These are phyloP conservation scores for Eira barbara DNA, from an alignment of 2,113 vertebrate genomes.

Conservation along the genomic window DNA sequence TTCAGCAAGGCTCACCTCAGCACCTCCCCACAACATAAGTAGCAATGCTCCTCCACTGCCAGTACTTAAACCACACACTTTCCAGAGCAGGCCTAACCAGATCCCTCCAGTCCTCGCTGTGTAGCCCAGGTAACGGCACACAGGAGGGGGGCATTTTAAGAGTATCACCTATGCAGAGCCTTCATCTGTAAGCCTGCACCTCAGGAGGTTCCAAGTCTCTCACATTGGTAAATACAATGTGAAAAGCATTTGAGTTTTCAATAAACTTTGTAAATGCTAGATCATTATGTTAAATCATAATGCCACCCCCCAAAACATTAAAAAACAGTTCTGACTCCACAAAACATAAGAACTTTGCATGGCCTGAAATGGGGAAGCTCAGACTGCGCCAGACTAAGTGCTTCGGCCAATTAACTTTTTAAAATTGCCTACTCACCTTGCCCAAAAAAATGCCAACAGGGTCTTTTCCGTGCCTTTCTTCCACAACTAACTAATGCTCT, in stretches of 20 bases:
- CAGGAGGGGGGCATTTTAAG: not conserved
- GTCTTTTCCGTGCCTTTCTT: not conserved
- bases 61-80: too few species aligned
- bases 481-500: not conserved
- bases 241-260: not conserved
- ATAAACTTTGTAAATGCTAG: not conserved
- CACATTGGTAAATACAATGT: not conserved
- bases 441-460: not conserved
- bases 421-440: not conserved
- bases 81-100: not conserved
- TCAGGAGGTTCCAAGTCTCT: not conserved
- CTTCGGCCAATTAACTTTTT: not conserved
- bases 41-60: accelerated
- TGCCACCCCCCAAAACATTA: not conserved
- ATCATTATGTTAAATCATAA: not conserved
- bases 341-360: not conserved
- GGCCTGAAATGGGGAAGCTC: not conserved
- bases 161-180: accelerated
- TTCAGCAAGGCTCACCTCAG: not conserved
- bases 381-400: not conserved
- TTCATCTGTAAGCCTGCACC: not conserved
- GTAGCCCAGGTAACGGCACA: not conserved
- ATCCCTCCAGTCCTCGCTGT: not conserved
- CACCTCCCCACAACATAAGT: accelerated
- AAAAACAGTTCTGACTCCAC: not conserved